Evolutionary conservation across 2,797 vertebrate genomes (phyloP).

Genomic region (Cirrhinus mrigala): DNA sequence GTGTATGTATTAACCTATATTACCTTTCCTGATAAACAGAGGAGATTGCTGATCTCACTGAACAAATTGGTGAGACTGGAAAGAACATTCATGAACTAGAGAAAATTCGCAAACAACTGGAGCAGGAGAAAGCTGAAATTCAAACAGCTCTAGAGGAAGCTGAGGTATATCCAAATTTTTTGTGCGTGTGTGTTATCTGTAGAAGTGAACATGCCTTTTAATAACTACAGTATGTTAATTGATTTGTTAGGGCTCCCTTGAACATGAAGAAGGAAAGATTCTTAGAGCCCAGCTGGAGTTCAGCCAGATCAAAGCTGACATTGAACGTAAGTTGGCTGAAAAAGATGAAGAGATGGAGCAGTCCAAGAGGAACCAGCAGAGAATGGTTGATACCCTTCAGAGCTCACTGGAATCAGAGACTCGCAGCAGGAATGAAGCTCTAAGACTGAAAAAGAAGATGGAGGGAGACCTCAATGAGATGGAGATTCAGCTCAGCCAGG

Average conservation of each 20-base stretch:
- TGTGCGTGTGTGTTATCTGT: constrained; percentile 32
- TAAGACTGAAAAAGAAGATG: constrained; percentile 64
- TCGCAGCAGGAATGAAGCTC: constrained; percentile 42
- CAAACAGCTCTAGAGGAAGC: constrained; percentile 78
- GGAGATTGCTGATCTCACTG: constrained; percentile 83
- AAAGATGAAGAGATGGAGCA: constrained; percentile 87
- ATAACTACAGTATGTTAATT: neutral
- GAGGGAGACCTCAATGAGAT: constrained; percentile 84
- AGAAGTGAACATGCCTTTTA: neutral
- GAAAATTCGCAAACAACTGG: constrained; percentile 73
- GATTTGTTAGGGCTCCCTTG: constrained; percentile 67
- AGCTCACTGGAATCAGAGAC: constrained; percentile 73
- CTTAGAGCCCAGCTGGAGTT: constrained; percentile 81
- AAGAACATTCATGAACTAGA: constrained; percentile 77
- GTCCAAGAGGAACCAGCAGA: constrained; percentile 82
- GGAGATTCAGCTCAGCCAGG: constrained; percentile 80
- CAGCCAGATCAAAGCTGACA: constrained; percentile 79
- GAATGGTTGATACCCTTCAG: constrained; percentile 70
- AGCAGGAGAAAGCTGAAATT: constrained; percentile 81
- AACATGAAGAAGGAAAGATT: constrained; percentile 83
- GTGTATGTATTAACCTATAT: neutral
- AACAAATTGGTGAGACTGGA: constrained; percentile 73
- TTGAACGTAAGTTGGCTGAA: constrained; percentile 80
- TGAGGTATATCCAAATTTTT: constrained; percentile 20
- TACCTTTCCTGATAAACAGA: constrained; percentile 63